Evolutionary conservation across 1,140 invertebrate genomes (phyloP).

Genomic region (Drosophila watanabei): DNA sequence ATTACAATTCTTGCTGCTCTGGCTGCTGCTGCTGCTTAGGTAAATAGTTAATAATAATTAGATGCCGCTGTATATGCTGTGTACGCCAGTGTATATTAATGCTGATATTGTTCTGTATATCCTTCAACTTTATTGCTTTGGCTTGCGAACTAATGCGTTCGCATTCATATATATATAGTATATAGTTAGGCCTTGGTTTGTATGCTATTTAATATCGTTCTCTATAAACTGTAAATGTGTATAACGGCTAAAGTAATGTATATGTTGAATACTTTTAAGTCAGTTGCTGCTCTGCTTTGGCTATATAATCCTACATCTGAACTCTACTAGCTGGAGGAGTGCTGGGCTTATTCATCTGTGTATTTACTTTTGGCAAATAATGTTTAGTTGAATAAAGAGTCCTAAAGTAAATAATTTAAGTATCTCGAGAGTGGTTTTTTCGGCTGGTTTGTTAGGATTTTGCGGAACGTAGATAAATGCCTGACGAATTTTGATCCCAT

Average conservation of each 20-base stretch:
- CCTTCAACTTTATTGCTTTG: conserved; percentile 60
- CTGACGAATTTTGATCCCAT: conserved; percentile 72
- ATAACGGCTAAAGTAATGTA: conserved; percentile 54
- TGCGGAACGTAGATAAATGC: conserved; percentile 56
- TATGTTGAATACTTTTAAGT: conserved; percentile 44
- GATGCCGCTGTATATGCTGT: conserved; percentile 43
- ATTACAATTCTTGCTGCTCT: conserved; percentile 37
- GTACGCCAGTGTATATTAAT: conserved; percentile 28
- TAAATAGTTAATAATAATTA: conserved; percentile 73
- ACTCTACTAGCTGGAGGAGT: conserved; percentile 43
- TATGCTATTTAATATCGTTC: conserved; percentile 33
- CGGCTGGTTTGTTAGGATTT: conserved; percentile 34
- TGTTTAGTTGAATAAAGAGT: conserved; percentile 21
- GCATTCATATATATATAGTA: conserved; percentile 43
- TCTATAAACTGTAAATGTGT: conserved; percentile 53
- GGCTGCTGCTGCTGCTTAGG: conserved; percentile 43
- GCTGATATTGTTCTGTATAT: conserved; percentile 56
- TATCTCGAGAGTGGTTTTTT: conserved; percentile 20
- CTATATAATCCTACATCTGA: conserved; percentile 44
- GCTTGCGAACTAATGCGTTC: conserved; percentile 41
- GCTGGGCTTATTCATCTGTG: conserved; percentile 27
- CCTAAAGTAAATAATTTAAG: conserved; percentile 38
- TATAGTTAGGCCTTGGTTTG: conserved; percentile 56
- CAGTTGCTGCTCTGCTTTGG: conserved; percentile 35
- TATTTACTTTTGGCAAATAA: conserved; percentile 25